Evolutionary conservation across 2,797 vertebrate species (phyloP).

Genomic region (Syngnathus acus): DNA sequence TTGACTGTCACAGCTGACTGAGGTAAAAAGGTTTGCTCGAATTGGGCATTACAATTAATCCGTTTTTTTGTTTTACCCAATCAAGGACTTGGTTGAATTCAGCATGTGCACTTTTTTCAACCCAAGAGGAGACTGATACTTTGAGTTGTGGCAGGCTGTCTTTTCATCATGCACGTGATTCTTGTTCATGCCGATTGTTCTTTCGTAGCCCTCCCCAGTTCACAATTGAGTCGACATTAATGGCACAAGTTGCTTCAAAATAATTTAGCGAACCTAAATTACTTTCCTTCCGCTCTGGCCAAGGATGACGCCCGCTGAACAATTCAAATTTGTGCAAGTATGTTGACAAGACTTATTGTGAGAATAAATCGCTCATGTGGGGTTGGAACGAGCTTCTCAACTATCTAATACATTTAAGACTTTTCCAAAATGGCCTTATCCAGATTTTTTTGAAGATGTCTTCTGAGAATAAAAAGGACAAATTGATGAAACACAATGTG

Average conservation of each 20-base stretch:
- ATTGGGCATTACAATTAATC: slow-evolving; percentile 28
- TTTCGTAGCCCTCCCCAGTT: slow-evolving; percentile 10
- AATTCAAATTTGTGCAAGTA: slow-evolving; percentile 37
- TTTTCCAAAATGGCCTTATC: slow-evolving; percentile 73
- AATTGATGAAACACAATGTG: slow-evolving; percentile 34
- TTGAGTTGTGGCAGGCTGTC: slow-evolving; percentile 29
- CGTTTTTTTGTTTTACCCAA: slow-evolving; percentile 5
- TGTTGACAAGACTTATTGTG: slow-evolving; percentile 42
- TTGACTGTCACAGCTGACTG: too few species aligned
- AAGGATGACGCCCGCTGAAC: slow-evolving; percentile 36
- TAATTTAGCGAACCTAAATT: slow-evolving; percentile 28
- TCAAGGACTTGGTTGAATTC: slow-evolving; percentile 26
- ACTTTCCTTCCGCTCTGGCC: slow-evolving; percentile 34
- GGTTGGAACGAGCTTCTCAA: slow-evolving; percentile 59
- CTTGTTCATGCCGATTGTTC: slow-evolving; percentile 47
- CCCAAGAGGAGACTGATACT: slow-evolving; percentile 24
- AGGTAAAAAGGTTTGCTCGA: slow-evolving; percentile 7
- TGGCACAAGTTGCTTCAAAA: slow-evolving; percentile 39
- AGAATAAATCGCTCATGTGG: slow-evolving; percentile 54
- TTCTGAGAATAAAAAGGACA: slow-evolving; percentile 68
- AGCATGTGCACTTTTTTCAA: slow-evolving; percentile 29
- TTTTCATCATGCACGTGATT: slow-evolving; percentile 49
- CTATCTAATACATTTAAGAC: slow-evolving; percentile 60
- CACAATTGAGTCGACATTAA: slow-evolving; percentile 19
- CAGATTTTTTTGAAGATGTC: slow-evolving; percentile 66